These are phyloP conservation scores for Cheilinus undulatus DNA, from an alignment of 2,113 vertebrate genomes.

Conservation along the genomic window DNA sequence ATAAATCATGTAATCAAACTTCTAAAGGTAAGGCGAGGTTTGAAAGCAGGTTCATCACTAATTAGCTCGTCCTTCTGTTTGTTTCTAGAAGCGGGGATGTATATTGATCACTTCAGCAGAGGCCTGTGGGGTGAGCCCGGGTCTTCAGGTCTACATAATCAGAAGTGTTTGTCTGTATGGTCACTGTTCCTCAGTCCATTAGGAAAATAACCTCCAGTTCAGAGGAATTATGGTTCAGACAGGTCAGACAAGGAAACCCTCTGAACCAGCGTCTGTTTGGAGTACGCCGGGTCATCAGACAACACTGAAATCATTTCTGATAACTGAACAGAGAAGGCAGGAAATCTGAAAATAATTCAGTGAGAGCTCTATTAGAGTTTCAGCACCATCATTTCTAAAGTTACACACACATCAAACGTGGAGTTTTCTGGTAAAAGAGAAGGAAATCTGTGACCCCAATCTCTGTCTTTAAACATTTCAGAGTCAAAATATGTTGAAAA, in stretches of 20 bases:
- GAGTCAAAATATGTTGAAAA: constrained; percentile 3
- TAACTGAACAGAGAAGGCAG: constrained; percentile 1
- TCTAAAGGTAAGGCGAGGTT: neutral
- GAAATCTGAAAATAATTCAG: constrained; percentile 1
- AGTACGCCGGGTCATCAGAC: constrained; percentile 1
- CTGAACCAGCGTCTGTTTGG: constrained; percentile 17
- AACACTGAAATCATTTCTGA: constrained; percentile 5
- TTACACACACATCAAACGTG: neutral
- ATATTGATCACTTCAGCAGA: constrained; percentile 27
- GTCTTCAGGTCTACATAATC: constrained; percentile 21
- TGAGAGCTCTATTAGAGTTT: constrained; percentile 2
- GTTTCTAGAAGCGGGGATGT: constrained; percentile 3
- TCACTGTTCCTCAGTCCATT: constrained; percentile 30
- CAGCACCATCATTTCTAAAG: constrained; percentile 11
- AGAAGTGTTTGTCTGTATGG: constrained; percentile 19
- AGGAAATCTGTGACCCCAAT: neutral
- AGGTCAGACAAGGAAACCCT: constrained; percentile 42
- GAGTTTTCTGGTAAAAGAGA: neutral
- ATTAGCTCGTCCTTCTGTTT: neutral
- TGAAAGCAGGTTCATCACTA: too few relatives aligned
- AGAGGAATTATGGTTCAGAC: constrained; percentile 21
- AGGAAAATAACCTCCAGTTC: constrained; percentile 53
- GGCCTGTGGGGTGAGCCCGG: constrained; percentile 28
- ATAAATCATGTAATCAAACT: too few relatives aligned
- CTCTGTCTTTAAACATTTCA: neutral